A percentile compares a stretch with the other conserved stretches of the same genome.
These are phyloP conservation scores for Pseudeuparius sepicola DNA, from an alignment of 2,888 invertebrate genomes.

Conservation along the genomic window DNA sequence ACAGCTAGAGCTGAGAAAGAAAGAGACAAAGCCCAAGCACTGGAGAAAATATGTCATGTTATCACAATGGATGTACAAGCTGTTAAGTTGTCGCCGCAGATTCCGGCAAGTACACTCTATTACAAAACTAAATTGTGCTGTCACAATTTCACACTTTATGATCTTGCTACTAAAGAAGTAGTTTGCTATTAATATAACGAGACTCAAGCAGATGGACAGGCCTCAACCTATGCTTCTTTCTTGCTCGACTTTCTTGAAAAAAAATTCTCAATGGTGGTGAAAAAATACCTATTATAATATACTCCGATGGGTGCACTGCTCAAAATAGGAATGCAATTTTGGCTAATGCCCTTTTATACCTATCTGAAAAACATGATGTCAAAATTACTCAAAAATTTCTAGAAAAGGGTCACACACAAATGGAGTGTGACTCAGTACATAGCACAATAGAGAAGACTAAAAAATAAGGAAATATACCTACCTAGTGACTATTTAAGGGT, in stretches of 20 bases:
- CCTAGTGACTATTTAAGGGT: conserved; percentile 17
- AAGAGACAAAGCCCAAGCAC: conserved; percentile 22
- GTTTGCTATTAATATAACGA: conserved; percentile 22
- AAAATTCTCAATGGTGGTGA: conserved; percentile 3
- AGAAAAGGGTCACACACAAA: conserved; percentile 8
- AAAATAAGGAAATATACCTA: conserved; percentile 13
- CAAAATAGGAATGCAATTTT: conserved; percentile 7
- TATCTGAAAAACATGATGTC: conserved; percentile 6
- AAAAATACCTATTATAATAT: conserved; percentile 6
- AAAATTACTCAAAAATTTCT: conserved; percentile 5
- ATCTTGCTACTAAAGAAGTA: conserved; percentile 20
- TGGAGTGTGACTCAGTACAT: conserved; percentile 11
- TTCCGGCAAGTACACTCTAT: conserved; percentile 21
- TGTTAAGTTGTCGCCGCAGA: conserved; percentile 22
- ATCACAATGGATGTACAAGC: conserved; percentile 26
- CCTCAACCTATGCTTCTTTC: conserved; percentile 6
- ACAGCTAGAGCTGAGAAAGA: too few species aligned
- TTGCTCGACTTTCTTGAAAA: conserved; percentile 6
- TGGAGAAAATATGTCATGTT: conserved; percentile 15
- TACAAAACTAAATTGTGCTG: conserved; percentile 26
- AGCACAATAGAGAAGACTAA: conserved; percentile 4
- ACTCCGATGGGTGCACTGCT: conserved; percentile 6
- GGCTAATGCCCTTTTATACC: too few species aligned
- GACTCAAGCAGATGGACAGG: conserved; percentile 12
- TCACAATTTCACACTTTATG: conserved; percentile 24